Evolutionary conservation across 2,888 invertebrate species (phyloP).

Genomic region (Cremastobaeus sp.): DNA sequence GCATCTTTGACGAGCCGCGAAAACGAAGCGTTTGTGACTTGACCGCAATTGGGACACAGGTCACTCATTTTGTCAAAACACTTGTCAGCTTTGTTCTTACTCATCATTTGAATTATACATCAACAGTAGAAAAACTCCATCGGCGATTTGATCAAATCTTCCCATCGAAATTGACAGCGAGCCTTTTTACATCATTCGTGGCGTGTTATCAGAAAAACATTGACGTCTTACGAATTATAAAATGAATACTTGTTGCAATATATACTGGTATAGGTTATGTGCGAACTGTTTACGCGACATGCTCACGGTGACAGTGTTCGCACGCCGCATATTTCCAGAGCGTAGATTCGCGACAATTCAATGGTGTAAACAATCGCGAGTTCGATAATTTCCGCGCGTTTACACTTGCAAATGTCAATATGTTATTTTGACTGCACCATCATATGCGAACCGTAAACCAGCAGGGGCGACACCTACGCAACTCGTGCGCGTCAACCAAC

Average conservation of each 20-base stretch:
- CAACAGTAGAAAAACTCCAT: slow-evolving; percentile 17
- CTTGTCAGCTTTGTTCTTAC: slow-evolving; percentile 14
- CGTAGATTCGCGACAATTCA: too few relatives aligned
- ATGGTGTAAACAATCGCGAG: too few relatives aligned
- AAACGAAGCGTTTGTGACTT: slow-evolving; percentile 80
- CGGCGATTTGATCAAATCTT: too few relatives aligned
- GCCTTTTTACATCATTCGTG: too few relatives aligned
- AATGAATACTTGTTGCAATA: slow-evolving; percentile 26
- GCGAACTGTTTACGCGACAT: neutral
- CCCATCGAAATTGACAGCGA: too few relatives aligned
- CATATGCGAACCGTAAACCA: too few relatives aligned
- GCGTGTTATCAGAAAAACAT: too few relatives aligned
- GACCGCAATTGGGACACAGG: slow-evolving; percentile 82
- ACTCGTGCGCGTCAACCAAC: neutral
- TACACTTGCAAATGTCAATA: slow-evolving; percentile 9
- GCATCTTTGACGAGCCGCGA: slow-evolving; percentile 85
- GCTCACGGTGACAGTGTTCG: slow-evolving; percentile 1
- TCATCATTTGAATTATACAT: too few relatives aligned
- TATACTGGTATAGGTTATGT: slow-evolving; percentile 22
- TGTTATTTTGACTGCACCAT: slow-evolving; percentile 11
- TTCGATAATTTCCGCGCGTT: neutral
- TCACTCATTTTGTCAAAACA: slow-evolving; percentile 66
- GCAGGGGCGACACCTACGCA: slow-evolving; percentile 19
- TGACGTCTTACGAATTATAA: slow-evolving; percentile 19
- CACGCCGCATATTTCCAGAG: slow-evolving; percentile 11